Evolutionary conservation across 1,140 invertebrate species (phyloP).

Genomic region (Drosophila athabasca): DNA sequence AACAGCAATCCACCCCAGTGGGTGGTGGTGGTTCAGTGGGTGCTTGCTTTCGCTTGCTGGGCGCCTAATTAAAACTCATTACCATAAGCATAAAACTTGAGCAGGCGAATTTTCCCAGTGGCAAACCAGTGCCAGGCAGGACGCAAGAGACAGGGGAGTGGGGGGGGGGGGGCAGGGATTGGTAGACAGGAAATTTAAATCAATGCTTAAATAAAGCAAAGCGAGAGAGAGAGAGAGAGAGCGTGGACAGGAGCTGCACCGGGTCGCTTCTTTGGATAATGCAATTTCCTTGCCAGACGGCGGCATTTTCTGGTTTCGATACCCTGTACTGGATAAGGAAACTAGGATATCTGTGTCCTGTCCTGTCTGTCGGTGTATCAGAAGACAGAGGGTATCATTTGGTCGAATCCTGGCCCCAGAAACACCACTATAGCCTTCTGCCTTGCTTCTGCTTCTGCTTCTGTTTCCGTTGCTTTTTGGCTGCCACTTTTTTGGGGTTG

Average conservation of each 20-base stretch:
- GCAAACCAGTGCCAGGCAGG: constrained; percentile 5
- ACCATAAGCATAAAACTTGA: constrained; percentile 77
- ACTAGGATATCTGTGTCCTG: too few species aligned
- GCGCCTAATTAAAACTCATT: constrained; percentile 82
- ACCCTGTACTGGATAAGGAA: too few species aligned
- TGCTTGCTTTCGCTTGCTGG: constrained; percentile 54
- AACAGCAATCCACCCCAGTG: constrained; percentile 26
- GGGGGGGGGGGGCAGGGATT: constrained; percentile 12
- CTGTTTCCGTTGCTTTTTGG: constrained; percentile 1
- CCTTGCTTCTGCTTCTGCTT: constrained; percentile 10
- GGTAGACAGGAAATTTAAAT: constrained; percentile 53
- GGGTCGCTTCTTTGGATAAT: constrained; percentile 58
- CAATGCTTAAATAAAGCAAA: constrained; percentile 19
- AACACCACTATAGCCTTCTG: neutral
- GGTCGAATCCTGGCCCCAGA: too few species aligned
- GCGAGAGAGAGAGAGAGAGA: neutral
- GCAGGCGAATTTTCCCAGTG: constrained; percentile 61
- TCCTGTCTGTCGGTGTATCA: too few species aligned
- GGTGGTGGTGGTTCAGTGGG: constrained; percentile 29
- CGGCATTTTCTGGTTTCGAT: constrained; percentile 9
- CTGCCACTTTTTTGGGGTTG: constrained; percentile 21
- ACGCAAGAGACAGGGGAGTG: neutral
- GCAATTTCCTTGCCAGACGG: constrained; percentile 75
- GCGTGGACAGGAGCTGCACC: constrained; percentile 3
- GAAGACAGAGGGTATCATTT: too few species aligned